Evolutionary conservation across 2,113 vertebrate species (phyloP).

Genomic region (Rhizomys pruinosus): DNA sequence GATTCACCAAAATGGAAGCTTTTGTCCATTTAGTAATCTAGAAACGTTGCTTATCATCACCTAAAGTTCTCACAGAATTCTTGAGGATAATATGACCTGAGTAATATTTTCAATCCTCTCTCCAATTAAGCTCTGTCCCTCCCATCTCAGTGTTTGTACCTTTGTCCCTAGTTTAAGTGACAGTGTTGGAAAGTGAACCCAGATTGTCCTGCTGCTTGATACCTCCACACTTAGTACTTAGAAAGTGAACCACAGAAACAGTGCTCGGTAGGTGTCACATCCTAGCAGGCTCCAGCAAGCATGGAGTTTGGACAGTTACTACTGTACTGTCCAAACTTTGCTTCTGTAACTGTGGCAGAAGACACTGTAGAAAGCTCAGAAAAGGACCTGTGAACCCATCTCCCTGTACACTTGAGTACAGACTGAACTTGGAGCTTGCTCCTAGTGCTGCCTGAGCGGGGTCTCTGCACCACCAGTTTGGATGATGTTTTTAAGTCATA

Average conservation of each 20-base stretch:
- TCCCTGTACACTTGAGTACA: background rate
- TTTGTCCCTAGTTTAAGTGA: background rate
- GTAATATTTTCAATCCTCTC: background rate
- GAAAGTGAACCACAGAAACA: background rate
- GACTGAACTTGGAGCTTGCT: background rate
- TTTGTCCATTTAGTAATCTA: background rate
- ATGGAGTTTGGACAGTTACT: background rate
- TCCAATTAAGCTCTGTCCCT: background rate
- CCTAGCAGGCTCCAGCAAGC: background rate
- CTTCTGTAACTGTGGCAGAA: background rate
- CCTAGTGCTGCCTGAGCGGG: background rate
- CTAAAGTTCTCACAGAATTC: background rate
- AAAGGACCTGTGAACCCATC: background rate
- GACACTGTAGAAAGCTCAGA: background rate
- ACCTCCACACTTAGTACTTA: background rate
- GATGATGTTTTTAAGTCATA: background rate
- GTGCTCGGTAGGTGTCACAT: background rate
- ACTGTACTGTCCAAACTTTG: background rate
- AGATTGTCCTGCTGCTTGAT: background rate
- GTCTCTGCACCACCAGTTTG: background rate
- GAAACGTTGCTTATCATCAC: conserved; percentile 32
- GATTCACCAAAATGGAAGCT: conserved; percentile 29
- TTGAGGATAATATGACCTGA: background rate
- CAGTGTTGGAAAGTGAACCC: background rate
- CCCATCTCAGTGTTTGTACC: background rate